Evolutionary conservation across 2,113 vertebrate genomes (phyloP).

Genomic region (Aptenodytes patagonicus): DNA sequence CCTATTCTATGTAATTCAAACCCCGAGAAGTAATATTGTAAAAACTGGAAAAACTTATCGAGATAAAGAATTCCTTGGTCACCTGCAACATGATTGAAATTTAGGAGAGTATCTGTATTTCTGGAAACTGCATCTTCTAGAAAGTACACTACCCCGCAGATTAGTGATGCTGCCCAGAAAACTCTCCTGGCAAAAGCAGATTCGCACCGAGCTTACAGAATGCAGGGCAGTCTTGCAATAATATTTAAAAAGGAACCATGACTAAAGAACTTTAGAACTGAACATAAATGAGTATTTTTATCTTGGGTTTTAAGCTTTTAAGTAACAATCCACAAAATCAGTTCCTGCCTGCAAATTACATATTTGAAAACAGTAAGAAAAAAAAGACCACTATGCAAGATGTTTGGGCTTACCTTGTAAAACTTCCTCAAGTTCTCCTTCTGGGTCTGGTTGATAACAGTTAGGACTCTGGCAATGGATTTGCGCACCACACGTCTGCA

Average conservation of each 20-base stretch:
- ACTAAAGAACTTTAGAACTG: background rate
- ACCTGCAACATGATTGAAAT: fast-evolving
- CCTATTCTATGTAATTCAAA: background rate
- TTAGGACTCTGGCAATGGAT: slow-evolving; percentile 94
- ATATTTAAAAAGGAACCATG: fast-evolving
- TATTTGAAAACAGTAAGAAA: fast-evolving
- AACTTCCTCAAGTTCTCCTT: slow-evolving; percentile 98
- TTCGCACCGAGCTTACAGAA: background rate
- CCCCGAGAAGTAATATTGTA: background rate
- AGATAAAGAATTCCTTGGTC: background rate
- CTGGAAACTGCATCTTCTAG: background rate
- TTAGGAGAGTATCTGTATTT: background rate
- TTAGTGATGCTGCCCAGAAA: background rate
- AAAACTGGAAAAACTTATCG: background rate
- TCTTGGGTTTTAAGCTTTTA: background rate
- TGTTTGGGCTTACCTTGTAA: slow-evolving; percentile 83
- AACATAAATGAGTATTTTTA: fast-evolving
- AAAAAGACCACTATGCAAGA: fast-evolving
- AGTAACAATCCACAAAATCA: background rate
- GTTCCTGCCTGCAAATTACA: fast-evolving
- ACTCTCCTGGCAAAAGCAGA: slow-evolving; percentile 16
- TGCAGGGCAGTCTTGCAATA: background rate
- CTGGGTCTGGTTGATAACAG: slow-evolving; percentile 98
- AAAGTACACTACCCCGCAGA: background rate
- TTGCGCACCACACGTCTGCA: slow-evolving; percentile 94